Evolutionary conservation across 1,140 invertebrate species (phyloP).

Genomic region (Monochamus saltuarius): DNA sequence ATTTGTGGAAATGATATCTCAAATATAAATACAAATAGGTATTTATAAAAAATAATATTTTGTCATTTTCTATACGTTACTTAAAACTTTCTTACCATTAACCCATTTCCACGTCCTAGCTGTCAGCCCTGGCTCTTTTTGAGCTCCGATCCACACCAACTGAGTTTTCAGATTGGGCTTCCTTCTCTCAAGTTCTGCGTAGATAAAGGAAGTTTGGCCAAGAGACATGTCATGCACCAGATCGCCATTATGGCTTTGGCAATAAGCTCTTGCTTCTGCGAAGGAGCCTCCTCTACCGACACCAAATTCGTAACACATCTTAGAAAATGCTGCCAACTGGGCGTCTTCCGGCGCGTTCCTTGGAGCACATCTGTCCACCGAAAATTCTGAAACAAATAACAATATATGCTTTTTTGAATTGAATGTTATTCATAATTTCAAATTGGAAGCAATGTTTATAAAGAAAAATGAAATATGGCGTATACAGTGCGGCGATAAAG

Average conservation of each 20-base stretch:
- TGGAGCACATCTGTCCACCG: conserved; percentile 74
- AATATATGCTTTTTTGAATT: too few relatives aligned
- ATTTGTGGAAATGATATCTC: too few relatives aligned
- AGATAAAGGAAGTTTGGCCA: conserved; percentile 71
- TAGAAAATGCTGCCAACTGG: conserved; percentile 76
- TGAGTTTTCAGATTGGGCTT: conserved; percentile 79
- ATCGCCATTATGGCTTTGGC: conserved; percentile 75
- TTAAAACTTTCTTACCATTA: conserved; percentile 61
- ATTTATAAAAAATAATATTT: too few relatives aligned
- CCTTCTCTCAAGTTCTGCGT: conserved; percentile 77
- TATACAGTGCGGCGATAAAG: too few relatives aligned
- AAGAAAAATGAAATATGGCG: too few relatives aligned
- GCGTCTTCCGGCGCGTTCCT: conserved; percentile 69
- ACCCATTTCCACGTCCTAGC: conserved; percentile 88
- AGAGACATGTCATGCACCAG: conserved; percentile 73
- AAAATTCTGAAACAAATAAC: conserved; percentile 64
- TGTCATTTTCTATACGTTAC: too few relatives aligned
- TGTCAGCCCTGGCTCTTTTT: conserved; percentile 80
- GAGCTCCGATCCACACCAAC: conserved; percentile 87
- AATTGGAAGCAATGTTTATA: too few relatives aligned
- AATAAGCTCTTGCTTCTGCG: conserved; percentile 73
- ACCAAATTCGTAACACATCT: conserved; percentile 87
- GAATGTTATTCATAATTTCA: too few relatives aligned
- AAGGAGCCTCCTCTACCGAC: conserved; percentile 79
- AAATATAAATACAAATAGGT: too few relatives aligned